phyloP scores from a whole-genome alignment of 2,797 vertebrate genomes.

The Rhynchotus rufescens region DNA sequence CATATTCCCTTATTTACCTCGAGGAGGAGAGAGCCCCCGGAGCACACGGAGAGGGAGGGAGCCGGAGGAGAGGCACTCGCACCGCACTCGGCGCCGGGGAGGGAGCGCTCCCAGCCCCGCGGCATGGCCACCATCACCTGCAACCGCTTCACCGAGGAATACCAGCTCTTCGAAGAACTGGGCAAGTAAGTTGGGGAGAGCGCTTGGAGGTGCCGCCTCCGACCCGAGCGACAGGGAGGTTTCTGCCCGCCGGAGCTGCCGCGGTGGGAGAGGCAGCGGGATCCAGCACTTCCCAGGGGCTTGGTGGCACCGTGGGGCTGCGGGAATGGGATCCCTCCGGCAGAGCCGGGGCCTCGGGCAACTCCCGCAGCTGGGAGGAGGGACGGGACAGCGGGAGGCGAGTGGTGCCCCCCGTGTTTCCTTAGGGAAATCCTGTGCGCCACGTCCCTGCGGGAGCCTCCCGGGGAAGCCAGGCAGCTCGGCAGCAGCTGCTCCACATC shows the following conservation, averaged over 20 bases:
- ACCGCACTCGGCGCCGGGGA: constrained; percentile 54
- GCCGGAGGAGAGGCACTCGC: constrained; percentile 54
- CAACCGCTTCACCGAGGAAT: constrained; percentile 98
- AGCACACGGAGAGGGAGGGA: constrained; percentile 63
- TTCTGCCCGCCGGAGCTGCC: not conserved
- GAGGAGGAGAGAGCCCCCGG: constrained; percentile 72
- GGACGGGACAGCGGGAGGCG: not conserved
- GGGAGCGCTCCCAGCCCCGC: constrained; percentile 70
- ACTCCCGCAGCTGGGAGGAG: not conserved
- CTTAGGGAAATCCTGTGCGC: not conserved
- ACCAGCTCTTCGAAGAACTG: constrained; percentile 97
- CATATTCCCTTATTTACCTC: constrained; percentile 80
- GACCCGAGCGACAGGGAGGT: not conserved
- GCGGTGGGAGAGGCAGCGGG: not conserved
- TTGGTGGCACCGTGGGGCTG: not conserved
- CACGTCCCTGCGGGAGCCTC: not conserved
- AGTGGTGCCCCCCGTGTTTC: not conserved
- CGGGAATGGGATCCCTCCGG: not conserved
- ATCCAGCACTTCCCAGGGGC: not conserved
- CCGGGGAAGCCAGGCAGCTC: not conserved
- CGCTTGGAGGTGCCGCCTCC: not conserved
- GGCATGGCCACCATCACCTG: constrained; percentile 98
- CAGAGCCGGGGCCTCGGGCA: not conserved
- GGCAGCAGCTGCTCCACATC: not conserved
- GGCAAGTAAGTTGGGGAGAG: constrained; percentile 92